Evolutionary conservation across 2,888 invertebrate genomes (phyloP), one percentile per base, ranked within the genome.

Genomic region (Habroteleia sp.): DNA sequence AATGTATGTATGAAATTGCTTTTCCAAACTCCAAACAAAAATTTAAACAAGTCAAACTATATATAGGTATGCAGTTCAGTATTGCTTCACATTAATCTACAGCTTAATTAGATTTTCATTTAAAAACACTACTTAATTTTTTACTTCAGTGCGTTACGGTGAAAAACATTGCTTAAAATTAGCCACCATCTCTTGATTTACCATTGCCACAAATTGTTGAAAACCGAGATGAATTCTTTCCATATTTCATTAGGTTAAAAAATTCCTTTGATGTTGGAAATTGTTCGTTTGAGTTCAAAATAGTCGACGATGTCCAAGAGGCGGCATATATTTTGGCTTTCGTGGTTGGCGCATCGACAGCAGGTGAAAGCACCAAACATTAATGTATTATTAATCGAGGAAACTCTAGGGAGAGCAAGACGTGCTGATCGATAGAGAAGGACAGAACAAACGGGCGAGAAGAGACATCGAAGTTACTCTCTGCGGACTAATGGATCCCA

Each of bases 221-320:
- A 31, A 41, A n/a, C 10, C 39, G 11, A 23, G 27, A 16, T 39
- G 27, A 16, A 20, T 39, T 54, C 71, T 71, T 62, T 66, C 42
- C 42, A 69, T 69, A 69, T 69, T 69, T 69, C 42, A 69, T 69
- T 69, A 60, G 50, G 25, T 37, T 72, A 50, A 65, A 65, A 72
- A 50, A 72, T 58, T 72, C 65, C 35, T 39, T 37, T 23, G 52
- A 33, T 17, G 37, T 33, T 8, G 41, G 27, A 29, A n/a, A 35
- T 31, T n/a, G 39, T 50, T 41, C 23, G 31, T 10, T 13, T 27
- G 20, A 4, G 39, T 17, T 13, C 42, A 33, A 48, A 60, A 46
- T 29, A 39, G 16, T 11, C 39, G 7, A 10, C 29, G 11, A 0
- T 42, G 52, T 52, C 52, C 44, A 44, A 27, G 29, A 42, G 37